These are phyloP conservation scores for Vannuccia rotundouncinata DNA, from an alignment of 2,888 invertebrate genomes.

Conservation along the genomic window DNA sequence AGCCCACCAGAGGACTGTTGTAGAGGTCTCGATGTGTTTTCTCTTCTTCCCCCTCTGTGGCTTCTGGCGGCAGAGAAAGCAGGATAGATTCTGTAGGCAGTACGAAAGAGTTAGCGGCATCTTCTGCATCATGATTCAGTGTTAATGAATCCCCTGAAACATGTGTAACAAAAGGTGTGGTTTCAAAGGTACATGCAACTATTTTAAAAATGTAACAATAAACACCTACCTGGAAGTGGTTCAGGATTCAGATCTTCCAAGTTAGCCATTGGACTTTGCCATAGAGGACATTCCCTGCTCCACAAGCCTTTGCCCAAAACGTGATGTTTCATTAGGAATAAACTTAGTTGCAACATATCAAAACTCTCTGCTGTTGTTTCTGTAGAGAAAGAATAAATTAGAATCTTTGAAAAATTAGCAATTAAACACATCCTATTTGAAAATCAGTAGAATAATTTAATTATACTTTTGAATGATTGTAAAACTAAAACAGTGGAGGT, in stretches of 20 bases:
- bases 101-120: not conserved
- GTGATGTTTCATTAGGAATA: conserved; percentile 29
- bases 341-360: conserved; percentile 13
- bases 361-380: conserved; percentile 6
- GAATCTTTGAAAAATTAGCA: not conserved
- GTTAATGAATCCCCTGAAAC: not conserved
- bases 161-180: not conserved
- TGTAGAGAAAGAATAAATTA: not conserved
- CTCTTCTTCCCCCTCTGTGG: not conserved
- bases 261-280: not conserved
- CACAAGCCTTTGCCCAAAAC: conserved; percentile 34
- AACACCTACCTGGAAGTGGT: not conserved
- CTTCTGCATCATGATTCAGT: not conserved
- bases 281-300: conserved; percentile 25
- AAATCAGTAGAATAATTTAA: not conserved
- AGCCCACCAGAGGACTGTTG: conserved; percentile 31
- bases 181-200: no score
- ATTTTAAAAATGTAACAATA: not conserved
- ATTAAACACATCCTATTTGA: no score
- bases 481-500: not conserved
- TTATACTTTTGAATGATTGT: not conserved
- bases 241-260: conserved; percentile 9
- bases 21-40: not conserved
- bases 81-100: not conserved
- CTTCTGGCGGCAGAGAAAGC: not conserved